Base-by-base conservation (phyloP, 1,140 invertebrate species). In the Leptinotarsa texana region DNA sequence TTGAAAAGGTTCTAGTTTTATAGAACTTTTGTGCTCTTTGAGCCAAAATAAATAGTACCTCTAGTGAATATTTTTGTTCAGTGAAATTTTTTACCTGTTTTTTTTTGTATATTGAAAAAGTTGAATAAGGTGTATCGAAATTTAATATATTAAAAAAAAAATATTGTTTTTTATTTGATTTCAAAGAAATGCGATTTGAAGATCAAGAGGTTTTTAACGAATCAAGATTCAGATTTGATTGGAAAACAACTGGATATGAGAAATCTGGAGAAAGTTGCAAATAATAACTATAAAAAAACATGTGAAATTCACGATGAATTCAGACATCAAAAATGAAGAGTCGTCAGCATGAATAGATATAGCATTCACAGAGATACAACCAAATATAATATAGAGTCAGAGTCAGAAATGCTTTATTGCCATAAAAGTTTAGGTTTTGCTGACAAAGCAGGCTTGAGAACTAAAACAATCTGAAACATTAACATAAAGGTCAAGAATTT, bases 301-400 rank as follows among this genome's bases (percentile, higher is more conserved):
- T 2, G 24, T 61, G 22, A 78, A 68, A 78, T 88, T 89, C 1
- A 88, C 85, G 85, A 88, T 89, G 0, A 42, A 33, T 33, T 6
- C 27, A 33, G 27, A 33, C 6, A 33, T 27, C 27, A 6, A 33
- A 33, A 33, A 33, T 33, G 6, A 6, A 6, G 27, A 8, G 27
- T 33, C 6, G 27, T 33, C 5, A 33, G 6, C 27, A 33, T 33
- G 8, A 33, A 8, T 33, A 1, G 27, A 33, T 33, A 33, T 33
- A 33, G 27, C 6, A 33, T 33, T 1, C 27, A 33, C 27, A 33
- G 27, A 27, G 27, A 33, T 33, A 33, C 5, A 33, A 33, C 27
- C 27, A 5, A 33, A 33, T 8, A 11, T 33, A 11, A 11, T 33
- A 8, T 11, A 21, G 21, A 21, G 21, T 21, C 21, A n/a, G n/a